A percentile compares a stretch with the other conserved stretches of the same genome.
Conservation (phyloP, 2,797 vertebrate genomes). For the Sciurus vulgaris region DNA sequence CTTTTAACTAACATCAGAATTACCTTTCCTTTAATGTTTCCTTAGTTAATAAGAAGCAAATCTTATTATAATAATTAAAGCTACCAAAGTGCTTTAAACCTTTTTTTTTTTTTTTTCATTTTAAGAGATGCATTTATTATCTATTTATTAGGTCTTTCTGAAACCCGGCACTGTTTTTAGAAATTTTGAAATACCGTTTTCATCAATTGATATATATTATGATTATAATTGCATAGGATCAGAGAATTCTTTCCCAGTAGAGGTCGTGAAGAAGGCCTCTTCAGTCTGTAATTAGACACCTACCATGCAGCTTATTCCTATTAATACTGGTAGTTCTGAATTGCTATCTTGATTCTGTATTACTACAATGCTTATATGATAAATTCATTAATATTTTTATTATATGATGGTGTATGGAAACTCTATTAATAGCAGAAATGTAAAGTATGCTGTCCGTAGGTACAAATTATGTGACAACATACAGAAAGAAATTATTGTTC, state of each 20-base stretch:
- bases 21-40: conserved; percentile 66
- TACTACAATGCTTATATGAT: background rate
- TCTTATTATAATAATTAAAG: conserved; percentile 67
- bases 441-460: background rate
- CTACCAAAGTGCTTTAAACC: conserved; percentile 51
- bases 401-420: background rate
- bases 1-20: conserved; percentile 70
- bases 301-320: background rate
- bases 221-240: background rate
- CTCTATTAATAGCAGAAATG: conserved; percentile 23
- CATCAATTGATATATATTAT: conserved; percentile 29
- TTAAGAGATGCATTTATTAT: conserved; percentile 63
- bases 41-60: conserved; percentile 67
- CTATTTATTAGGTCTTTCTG: conserved; percentile 27
- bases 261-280: conserved; percentile 4
- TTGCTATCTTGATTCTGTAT: conserved; percentile 29
- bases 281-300: background rate
- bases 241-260: background rate
- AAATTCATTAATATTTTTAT: conserved; percentile 58
- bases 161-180: background rate
- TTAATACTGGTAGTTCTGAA: conserved; percentile 28
- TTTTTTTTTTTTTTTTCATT: conserved; percentile 19
- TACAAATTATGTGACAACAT: background rate
- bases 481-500: background rate
- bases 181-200: conserved; percentile 36